Evolutionary conservation across 2,888 invertebrate genomes (phyloP), one percentile per base, ranked within the genome.

Genomic region (Ceramica pisi): DNA sequence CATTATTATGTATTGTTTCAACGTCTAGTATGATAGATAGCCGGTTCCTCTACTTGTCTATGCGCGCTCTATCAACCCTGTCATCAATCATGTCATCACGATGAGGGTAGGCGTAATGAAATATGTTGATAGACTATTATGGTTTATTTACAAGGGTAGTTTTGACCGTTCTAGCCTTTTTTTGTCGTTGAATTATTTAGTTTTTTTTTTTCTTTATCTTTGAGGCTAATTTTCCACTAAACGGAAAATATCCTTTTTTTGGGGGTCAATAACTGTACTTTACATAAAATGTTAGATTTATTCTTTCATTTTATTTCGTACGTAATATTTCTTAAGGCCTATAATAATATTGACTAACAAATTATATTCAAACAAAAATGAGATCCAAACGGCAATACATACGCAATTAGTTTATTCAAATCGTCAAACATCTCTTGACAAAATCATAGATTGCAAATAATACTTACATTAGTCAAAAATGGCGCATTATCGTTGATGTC

Each of bases 401-500:
- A 5, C 2, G 19, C 10, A 23, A 41, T 38, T 21, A 41, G 2
- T 19, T 16, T 19, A 6, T 23, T 51, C 7, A 10, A 16, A 38
- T 35, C 19, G 8, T 12, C 35, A 21, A 56, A 35, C 10, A 21
- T 41, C 9, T 14, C 21, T 21, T 9, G 1, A 38, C 0, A 21
- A 57, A 38, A 57, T n/a, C n/a, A n/a, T 9, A 31, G 53, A 9
- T 0, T 55, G 3, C 5, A 59, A 59, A 21, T 8, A 21, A 14
- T 88, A 96, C 96, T 96, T 92, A 97, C 97, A 89, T 98, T 98
- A 55, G 97, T 98, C 75, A 98, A 96, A 90, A 97, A 98, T 0
- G 99, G 99, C 0, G 98, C 98, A 91, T 99, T 99, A 91, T 99
- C 99, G 91, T 99, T 99, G 87, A 99, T 98, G 89, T 99, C 99